phyloP scores from a whole-genome alignment of 2,888 invertebrate genomes.

The Blera fallax region DNA sequence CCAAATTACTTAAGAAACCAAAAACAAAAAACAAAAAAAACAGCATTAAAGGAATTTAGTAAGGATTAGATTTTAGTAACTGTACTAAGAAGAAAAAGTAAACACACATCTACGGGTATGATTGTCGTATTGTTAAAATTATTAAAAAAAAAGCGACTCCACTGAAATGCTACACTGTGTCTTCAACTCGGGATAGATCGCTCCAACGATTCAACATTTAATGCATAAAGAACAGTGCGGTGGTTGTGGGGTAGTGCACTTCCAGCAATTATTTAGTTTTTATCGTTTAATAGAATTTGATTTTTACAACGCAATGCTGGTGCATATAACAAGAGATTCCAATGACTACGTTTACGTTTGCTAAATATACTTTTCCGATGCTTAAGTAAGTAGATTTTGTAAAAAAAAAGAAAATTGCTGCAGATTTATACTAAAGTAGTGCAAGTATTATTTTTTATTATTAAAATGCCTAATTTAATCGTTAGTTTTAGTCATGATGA shows the following conservation, averaged over 20 bases:
- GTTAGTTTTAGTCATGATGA: slow-evolving; percentile 56
- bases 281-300: slow-evolving; percentile 17
- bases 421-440: slow-evolving; percentile 42
- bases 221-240: slow-evolving; percentile 1
- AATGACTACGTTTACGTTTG: slow-evolving; percentile 47
- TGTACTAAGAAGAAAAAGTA: not conserved
- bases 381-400: slow-evolving; percentile 68
- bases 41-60: slow-evolving; percentile 60
- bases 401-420: slow-evolving; percentile 48
- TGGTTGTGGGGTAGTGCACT: not conserved
- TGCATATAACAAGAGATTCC: slow-evolving; percentile 64
- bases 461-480: slow-evolving; percentile 40
- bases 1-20: slow-evolving; percentile 46
- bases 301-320: slow-evolving; percentile 56
- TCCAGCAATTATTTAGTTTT: slow-evolving; percentile 15
- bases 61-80: slow-evolving; percentile 35
- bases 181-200: not conserved
- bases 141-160: not conserved
- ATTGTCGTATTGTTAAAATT: slow-evolving; percentile 20
- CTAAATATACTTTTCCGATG: slow-evolving; percentile 34
- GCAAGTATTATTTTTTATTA: slow-evolving; percentile 46
- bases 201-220: not conserved
- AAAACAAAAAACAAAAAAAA: slow-evolving; percentile 9
- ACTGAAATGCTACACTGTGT: slow-evolving; percentile 19
- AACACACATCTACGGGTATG: slow-evolving; percentile 43